A percentile compares a stretch with the other conserved stretches of the same genome.
Conservation (phyloP, 2,113 vertebrate genomes). For the Amphiprion ocellaris region DNA sequence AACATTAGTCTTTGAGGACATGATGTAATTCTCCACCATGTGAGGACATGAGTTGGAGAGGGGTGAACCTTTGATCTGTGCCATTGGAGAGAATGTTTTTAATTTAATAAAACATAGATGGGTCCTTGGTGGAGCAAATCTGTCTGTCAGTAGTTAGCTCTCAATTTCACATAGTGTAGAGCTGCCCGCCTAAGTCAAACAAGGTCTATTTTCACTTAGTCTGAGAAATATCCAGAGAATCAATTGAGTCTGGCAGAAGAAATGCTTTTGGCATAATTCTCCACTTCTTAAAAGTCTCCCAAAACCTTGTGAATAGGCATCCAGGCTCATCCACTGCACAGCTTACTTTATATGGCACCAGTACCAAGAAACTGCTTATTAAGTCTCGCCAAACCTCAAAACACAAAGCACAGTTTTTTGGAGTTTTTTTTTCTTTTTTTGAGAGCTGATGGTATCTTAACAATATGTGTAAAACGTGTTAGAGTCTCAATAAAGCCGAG, state of each 20-base stretch:
- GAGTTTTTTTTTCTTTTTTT: not conserved
- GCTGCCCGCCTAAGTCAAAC: constrained; percentile 6
- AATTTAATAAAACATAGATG: constrained; percentile 16
- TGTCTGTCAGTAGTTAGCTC: constrained; percentile 16
- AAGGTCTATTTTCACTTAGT: constrained; percentile 27
- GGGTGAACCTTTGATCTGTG: not conserved
- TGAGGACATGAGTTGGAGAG: constrained; percentile 7
- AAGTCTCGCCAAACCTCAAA: constrained; percentile 8
- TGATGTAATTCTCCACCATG: not conserved
- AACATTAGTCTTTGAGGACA: not conserved
- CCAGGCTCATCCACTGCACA: constrained; percentile 18
- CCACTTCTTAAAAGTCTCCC: constrained; percentile 13
- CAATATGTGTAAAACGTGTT: not conserved
- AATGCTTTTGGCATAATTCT: constrained; percentile 28
- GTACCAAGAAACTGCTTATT: constrained; percentile 18
- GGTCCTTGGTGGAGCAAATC: not conserved
- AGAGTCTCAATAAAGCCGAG: not conserved
- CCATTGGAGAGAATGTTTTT: constrained; percentile 4
- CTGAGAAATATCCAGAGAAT: constrained; percentile 20
- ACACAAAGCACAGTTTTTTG: constrained; percentile 8
- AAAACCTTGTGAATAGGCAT: constrained; percentile 26
- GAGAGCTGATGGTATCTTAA: not conserved
- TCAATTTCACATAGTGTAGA: constrained; percentile 5
- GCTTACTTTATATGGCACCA: constrained; percentile 25
- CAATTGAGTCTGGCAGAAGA: constrained; percentile 28